Conservation (phyloP, 2,113 vertebrate genomes). For the Eulemur rufifrons region DNA sequence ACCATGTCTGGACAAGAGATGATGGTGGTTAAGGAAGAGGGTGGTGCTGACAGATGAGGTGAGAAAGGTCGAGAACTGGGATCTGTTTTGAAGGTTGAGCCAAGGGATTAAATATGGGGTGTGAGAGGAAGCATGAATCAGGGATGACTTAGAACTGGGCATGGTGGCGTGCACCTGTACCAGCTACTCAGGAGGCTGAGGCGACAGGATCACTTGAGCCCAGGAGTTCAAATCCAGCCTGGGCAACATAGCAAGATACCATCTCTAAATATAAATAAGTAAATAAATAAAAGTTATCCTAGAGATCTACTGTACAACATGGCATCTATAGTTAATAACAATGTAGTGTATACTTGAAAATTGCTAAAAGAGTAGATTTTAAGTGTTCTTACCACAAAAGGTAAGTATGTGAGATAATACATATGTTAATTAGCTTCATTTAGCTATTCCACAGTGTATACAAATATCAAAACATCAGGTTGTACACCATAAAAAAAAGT, state of each 20-base stretch:
- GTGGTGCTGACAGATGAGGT: neutral
- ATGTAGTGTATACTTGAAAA: neutral
- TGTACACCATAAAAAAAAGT: neutral
- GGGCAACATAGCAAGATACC: too few species aligned
- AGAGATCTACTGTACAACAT: neutral
- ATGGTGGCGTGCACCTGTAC: too few species aligned
- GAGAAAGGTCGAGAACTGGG: neutral
- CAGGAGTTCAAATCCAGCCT: too few species aligned
- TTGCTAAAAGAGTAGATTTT: neutral
- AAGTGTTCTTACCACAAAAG: neutral
- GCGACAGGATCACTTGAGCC: too few species aligned
- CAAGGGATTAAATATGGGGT: neutral
- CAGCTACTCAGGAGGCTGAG: too few species aligned
- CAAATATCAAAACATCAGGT: neutral
- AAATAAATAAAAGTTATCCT: neutral
- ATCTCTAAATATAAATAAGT: too few species aligned
- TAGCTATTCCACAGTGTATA: neutral
- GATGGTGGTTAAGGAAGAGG: neutral
- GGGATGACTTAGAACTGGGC: neutral
- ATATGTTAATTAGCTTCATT: neutral
- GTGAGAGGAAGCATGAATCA: constrained; percentile 58
- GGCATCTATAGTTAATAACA: neutral
- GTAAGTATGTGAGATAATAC: neutral
- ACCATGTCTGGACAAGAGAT: neutral
- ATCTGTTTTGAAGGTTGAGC: neutral